Conservation (phyloP, 2,888 invertebrate genomes). For the Rotaria magnacalcarata region DNA sequence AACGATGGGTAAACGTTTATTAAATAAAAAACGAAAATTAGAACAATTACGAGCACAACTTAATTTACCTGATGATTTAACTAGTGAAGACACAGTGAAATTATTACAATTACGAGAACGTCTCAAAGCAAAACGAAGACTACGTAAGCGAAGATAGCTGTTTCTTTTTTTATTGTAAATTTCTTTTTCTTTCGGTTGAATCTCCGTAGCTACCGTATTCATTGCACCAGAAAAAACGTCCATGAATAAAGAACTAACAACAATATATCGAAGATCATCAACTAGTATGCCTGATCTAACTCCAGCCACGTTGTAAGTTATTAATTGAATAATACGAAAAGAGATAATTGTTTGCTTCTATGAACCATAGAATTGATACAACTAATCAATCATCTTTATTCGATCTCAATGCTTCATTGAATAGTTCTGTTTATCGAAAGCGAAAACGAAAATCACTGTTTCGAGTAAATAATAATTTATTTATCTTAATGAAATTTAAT, state of each 20-base stretch:
- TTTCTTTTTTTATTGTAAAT: too few species aligned
- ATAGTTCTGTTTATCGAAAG: conserved; percentile 2
- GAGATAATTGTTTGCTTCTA: background rate
- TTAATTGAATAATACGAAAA: background rate
- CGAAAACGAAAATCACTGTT: background rate
- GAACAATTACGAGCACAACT: conserved; percentile 7
- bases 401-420: conserved; percentile 20
- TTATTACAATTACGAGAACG: conserved; percentile 14
- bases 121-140: conserved; percentile 13
- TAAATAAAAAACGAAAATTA: conserved; percentile 36
- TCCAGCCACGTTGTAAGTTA: background rate
- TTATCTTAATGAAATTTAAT: background rate
- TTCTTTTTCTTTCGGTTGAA: too few species aligned
- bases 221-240: background rate
- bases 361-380: background rate
- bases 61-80: conserved; percentile 7
- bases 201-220: background rate
- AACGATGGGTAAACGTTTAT: background rate
- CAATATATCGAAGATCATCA: background rate
- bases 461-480: background rate
- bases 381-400: background rate
- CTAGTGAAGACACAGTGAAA: background rate
- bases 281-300: conserved; percentile 8
- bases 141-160: background rate
- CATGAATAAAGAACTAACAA: background rate